Conservation (phyloP, 92 coral and sea anemone genomes). For the Parazoanthus darwini region DNA sequence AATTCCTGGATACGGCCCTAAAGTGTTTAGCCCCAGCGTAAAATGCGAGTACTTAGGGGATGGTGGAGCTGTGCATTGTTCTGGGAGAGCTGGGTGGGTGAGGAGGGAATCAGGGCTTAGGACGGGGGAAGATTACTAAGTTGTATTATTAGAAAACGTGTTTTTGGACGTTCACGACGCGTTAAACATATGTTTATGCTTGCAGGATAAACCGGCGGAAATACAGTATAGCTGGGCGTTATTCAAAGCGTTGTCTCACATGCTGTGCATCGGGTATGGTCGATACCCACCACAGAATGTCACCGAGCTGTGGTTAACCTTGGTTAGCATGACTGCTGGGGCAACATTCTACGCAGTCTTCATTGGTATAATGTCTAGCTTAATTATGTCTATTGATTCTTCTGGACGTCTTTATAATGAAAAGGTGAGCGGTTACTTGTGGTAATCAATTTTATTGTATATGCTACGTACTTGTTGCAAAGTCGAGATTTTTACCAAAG, state of each 20-base stretch:
- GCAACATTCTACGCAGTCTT: slow-evolving; percentile 99
- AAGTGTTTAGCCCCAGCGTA: too few species aligned
- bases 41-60: too few species aligned
- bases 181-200: not conserved
- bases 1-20: too few species aligned
- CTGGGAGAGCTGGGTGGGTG: too few species aligned
- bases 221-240: slow-evolving; percentile 96
- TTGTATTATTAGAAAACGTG: not conserved
- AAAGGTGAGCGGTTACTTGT: slow-evolving; percentile 65
- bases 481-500: not conserved
- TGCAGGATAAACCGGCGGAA: slow-evolving; percentile 73
- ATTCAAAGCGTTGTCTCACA: slow-evolving; percentile 96
- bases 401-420: slow-evolving; percentile 96
- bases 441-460: too few species aligned
- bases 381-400: slow-evolving; percentile 97
- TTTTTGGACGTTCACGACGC: not conserved
- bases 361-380: slow-evolving; percentile 97
- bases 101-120: too few species aligned
- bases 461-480: too few species aligned
- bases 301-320: slow-evolving; percentile 90
- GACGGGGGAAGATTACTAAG: not conserved
- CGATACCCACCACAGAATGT: slow-evolving; percentile 92
- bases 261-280: slow-evolving; percentile 98
- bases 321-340: slow-evolving; percentile 96
- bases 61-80: not conserved